A percentile compares a stretch with the other conserved stretches of the same genome.
These are phyloP conservation scores for Leptinotarsa texana DNA, from an alignment of 1,140 invertebrate species.

Conservation along the genomic window DNA sequence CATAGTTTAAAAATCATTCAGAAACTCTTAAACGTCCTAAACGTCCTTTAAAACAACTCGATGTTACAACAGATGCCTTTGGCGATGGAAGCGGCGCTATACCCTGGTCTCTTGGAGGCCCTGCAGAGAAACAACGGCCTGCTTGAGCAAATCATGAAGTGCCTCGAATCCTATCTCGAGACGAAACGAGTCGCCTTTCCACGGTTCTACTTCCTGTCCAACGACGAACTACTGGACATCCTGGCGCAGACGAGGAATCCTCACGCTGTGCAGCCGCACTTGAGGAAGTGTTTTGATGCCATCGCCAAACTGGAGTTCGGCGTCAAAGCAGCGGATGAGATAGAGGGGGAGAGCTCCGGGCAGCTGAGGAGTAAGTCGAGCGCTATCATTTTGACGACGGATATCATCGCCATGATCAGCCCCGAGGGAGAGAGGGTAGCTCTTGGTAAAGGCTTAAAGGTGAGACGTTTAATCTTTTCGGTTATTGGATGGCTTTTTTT, in stretches of 20 bases:
- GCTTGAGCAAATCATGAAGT: conserved; percentile 81
- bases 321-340: conserved; percentile 57
- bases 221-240: conserved; percentile 91
- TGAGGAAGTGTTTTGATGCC: conserved; percentile 89
- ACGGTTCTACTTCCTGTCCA: conserved; percentile 90
- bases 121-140: conserved; percentile 76
- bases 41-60: not conserved
- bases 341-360: conserved; percentile 37
- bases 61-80: conserved; percentile 62
- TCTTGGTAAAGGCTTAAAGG: conserved; percentile 72
- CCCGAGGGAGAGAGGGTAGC: conserved; percentile 80
- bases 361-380: conserved; percentile 8
- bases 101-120: conserved; percentile 69
- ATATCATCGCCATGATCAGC: conserved; percentile 85
- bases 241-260: conserved; percentile 82
- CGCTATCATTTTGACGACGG: conserved; percentile 67
- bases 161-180: conserved; percentile 79
- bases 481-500: too few relatives aligned
- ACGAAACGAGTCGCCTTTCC: conserved; percentile 90
- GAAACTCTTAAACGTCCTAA: too few relatives aligned
- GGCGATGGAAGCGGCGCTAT: conserved; percentile 70
- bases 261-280: conserved; percentile 83
- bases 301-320: conserved; percentile 81
- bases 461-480: too few relatives aligned
- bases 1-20: too few relatives aligned